Evolutionary conservation across 2,113 vertebrate species (phyloP), one percentile per base, ranked within the genome.

Genomic region (Chaenocephalus aceratus): DNA sequence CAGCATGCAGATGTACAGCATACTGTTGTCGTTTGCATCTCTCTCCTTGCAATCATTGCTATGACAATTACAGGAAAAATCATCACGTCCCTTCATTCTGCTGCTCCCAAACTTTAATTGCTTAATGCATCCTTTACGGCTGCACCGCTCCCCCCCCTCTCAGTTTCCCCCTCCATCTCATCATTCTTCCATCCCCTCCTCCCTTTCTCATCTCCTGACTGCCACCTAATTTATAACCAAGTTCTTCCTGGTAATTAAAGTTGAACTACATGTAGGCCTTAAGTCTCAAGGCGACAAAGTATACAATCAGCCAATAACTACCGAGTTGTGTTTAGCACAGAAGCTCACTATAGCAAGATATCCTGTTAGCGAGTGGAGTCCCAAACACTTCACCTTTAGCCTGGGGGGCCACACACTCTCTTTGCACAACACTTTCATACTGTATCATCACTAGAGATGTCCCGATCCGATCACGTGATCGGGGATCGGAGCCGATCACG

Each of bases 51-150:
- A 96, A 97, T 96, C 95, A 96, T 94, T 95, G 95, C 95, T 76
- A 90, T 94, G 94, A 95, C 96, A 97, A 97, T 96, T 96, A 96
- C 93, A 89, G 94, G 91, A 86, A 95, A 96, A 95, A 94, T 93
- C 88, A 93, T 91, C 88, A 79, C 92, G 82, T 93, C 91, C 92
- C 91, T 92, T 95, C 93, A 95, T 96, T 95, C 93, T 88, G 85
- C 82, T 91, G 92, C 94, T 94, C 90, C 90, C 77, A 58, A 94
- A 93, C 94, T 96, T 96, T 96, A 97, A 97, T 96, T 97, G 96
- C 96, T 96, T 94, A 95, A 96, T 95, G 95, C 94, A 96, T 95
- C 94, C 94, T 94, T 96, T 95, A 93, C 93, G 93, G 89, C 89
- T 85, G 78, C 89, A 88, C 87, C 65, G 73, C 83, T 89, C 83